Evolutionary conservation across 2,113 vertebrate genomes (phyloP), one percentile per base, ranked within the genome.

Genomic region (Alligator sinensis): DNA sequence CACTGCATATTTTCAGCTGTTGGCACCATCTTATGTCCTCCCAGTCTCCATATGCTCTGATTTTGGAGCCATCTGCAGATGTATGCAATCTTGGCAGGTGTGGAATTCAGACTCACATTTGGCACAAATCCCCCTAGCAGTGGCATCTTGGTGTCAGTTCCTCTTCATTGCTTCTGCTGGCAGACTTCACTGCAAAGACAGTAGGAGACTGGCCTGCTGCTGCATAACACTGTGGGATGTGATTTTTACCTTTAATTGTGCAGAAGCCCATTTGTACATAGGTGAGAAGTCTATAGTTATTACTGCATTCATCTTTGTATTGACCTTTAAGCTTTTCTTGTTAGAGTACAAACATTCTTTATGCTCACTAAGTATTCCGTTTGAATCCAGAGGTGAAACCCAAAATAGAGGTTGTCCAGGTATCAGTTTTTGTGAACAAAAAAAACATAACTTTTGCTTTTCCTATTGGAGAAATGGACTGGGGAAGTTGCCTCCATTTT

Each of bases 261-360:
- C 57, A 81, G 75, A 83, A 92, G 34, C 5, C 81, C 54, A 62
- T 79, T 34, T n/a, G 27, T 34, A 70, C 66, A 3, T 3, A 87
- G 77, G 47, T 66, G 70, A 82, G 55, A 90, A 86, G 1, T 18
- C 19, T 79, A 86, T 64, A 59, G 57, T 10, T 94, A 54, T 34
- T 87, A 34, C 2, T 80, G 24, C 19, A 54, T 86, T 96, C 84
- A 47, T 91, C 80, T 91, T 34, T 80, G 47, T 34, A 61, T 47
- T 96, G 93, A 96, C 91, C 92, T 97, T 96, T 96, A 90, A 91
- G 77, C 76, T 82, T 84, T 87, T 86, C 66, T n/a, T 68, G 80
- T 80, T 85, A 76, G 55, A 78, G 64, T 61, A 76, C 0, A 19
- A 59, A 28, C 47, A 18, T 14, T 54, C 30, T 79, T 91, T 64